Base-by-base conservation (phyloP, 2,888 invertebrate species). In the Ophonus ardosiacus region DNA sequence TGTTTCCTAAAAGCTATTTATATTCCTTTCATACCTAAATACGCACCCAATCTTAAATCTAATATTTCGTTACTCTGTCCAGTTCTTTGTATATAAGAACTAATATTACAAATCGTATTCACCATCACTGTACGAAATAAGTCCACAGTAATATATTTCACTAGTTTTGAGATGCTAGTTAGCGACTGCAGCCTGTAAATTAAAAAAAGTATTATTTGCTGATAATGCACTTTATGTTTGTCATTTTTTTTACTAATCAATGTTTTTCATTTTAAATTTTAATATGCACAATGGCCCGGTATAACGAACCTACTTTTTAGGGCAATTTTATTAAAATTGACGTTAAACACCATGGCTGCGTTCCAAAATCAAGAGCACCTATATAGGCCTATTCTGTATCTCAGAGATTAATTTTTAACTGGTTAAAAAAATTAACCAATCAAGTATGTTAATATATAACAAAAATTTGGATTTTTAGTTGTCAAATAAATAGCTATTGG, bases 151-250 rank as follows among this genome's bases (percentile, higher is more conserved):
- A 59, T 78, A 59, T n/a, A 43, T 81, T 81, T 61, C 78, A 78
- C 78, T 56, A 43, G 40, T 40, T 18, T 43, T 81, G n/a, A 7
- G 51, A 38, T 81, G 81, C 81, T 81, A 81, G 81, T 81, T 81
- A 40, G 40, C 65, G 63, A 81, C 18, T 21, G 56, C 57, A 56
- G 78, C 78, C 78, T 78, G 57, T 7, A 78, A 78, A 18, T 74
- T 43, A 74, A 74, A 74, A 74, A 57, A 17, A 59, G n/a, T 17
- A 31, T 68, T 68, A 68, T n/a, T 68, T 38, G 13, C 59, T 18
- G n/a, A 59, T 18, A 57, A 59, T 17, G n/a, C 24, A 63, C 21
- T 10, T 63, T 17, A 65, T 24, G 24, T 31, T 8, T 8, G 3
- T 24, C 13, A 63, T 10, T 10, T 24, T 10, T 63, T 63, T 21